Evolutionary conservation across 2,113 vertebrate species (phyloP).

Genomic region (Melanerpes formicivorus): DNA sequence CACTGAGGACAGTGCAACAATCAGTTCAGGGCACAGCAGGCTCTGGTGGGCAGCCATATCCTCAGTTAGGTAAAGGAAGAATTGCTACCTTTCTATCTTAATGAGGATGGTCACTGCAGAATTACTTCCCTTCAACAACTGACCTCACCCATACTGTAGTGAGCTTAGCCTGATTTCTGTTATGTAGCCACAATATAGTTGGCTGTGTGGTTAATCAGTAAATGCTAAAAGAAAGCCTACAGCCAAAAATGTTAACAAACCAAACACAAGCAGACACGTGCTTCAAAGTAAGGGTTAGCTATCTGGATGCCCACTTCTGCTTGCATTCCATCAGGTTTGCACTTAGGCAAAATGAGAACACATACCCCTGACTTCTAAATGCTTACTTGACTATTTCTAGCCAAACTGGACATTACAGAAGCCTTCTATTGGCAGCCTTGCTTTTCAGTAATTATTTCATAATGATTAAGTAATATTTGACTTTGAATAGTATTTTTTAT

Average conservation of each 20-base stretch:
- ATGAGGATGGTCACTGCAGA: background rate
- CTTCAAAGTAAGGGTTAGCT: background rate
- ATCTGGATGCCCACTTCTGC: background rate
- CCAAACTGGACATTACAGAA: background rate
- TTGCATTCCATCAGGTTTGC: background rate
- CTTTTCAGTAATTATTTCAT: background rate
- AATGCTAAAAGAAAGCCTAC: background rate
- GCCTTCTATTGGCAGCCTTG: background rate
- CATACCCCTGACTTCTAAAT: background rate
- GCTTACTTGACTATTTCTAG: background rate
- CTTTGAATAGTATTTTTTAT: background rate
- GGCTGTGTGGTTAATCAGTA: background rate
- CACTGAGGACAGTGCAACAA: rapidly evolving
- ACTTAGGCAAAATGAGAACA: background rate
- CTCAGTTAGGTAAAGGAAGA: conserved; percentile 8
- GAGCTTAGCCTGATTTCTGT: background rate
- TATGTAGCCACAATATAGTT: background rate
- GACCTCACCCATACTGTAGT: background rate
- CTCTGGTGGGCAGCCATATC: background rate
- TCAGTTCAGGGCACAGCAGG: background rate
- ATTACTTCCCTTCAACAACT: background rate
- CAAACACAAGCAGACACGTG: background rate
- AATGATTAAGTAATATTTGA: background rate
- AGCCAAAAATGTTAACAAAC: background rate
- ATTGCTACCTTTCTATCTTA: background rate